Percentiles rank a stretch among this genome's conserved stretches.
These are phyloP conservation scores for Drosophila lacertosa DNA, from an alignment of 1,140 invertebrate genomes.

Conservation along the genomic window DNA sequence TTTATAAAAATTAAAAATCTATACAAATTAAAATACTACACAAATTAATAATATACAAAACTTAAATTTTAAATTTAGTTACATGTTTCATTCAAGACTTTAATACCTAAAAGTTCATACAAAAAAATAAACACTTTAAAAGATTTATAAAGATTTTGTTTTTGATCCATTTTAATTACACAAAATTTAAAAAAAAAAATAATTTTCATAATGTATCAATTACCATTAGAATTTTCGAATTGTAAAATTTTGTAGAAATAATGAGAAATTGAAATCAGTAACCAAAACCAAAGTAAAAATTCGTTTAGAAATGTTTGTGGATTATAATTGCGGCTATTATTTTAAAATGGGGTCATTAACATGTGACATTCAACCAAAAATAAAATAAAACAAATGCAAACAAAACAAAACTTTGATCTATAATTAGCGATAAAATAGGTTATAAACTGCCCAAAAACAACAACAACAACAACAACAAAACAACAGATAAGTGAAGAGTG, in stretches of 20 bases:
- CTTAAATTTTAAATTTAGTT: neutral
- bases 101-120: too few species aligned
- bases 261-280: slow-evolving; percentile 17
- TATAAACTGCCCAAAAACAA: slow-evolving; percentile 38
- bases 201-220: slow-evolving; percentile 23
- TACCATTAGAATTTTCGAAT: slow-evolving; percentile 24
- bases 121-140: neutral
- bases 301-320: slow-evolving; percentile 71
- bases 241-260: too few species aligned
- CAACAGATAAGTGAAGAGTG: slow-evolving; percentile 46
- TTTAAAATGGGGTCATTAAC: slow-evolving; percentile 72
- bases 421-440: slow-evolving; percentile 69
- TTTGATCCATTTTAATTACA: neutral
- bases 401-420: slow-evolving; percentile 54
- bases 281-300: slow-evolving; percentile 28
- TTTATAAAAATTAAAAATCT: too few species aligned
- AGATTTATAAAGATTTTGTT: neutral
- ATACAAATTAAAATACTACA: too few species aligned
- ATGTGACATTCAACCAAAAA: slow-evolving; percentile 61
- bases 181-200: too few species aligned
- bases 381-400: neutral
- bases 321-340: slow-evolving; percentile 76
- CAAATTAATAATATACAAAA: too few species aligned
- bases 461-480: neutral
- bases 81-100: neutral